These are phyloP conservation scores for Malaclemys terrapin DNA, from an alignment of 2,113 vertebrate species.

Conservation along the genomic window DNA sequence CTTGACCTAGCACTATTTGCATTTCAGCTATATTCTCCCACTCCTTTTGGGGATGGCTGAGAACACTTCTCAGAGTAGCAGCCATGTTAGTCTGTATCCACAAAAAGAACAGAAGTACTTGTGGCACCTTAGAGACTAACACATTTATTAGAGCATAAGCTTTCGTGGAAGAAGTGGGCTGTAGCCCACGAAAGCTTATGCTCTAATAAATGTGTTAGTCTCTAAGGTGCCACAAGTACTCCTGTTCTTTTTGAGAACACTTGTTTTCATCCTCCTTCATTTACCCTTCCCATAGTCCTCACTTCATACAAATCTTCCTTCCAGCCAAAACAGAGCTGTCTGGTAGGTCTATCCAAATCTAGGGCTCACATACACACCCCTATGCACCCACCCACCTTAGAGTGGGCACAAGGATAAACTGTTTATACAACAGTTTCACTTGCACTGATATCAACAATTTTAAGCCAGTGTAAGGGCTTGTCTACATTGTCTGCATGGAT, in stretches of 20 bases:
- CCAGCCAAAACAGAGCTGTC: neutral
- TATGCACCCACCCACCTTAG: neutral
- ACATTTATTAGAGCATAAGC: too few relatives aligned
- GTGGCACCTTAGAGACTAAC: too few relatives aligned
- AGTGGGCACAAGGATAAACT: neutral
- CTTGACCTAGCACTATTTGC: neutral
- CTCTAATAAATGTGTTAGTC: too few relatives aligned
- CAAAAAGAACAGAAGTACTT: too few relatives aligned
- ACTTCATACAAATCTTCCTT: neutral
- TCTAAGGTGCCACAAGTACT: too few relatives aligned
- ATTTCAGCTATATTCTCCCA: neutral
- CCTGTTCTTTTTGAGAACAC: neutral
- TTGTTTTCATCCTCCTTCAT: neutral
- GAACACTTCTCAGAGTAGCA: neutral
- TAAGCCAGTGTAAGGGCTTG: neutral
- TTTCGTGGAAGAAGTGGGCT: too few relatives aligned
- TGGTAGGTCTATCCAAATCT: neutral
- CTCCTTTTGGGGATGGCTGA: neutral
- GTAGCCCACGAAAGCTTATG: too few relatives aligned
- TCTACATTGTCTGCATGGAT: too few relatives aligned
- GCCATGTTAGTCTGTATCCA: too few relatives aligned
- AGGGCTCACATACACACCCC: neutral
- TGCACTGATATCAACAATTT: neutral
- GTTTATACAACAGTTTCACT: neutral
- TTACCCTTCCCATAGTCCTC: neutral